phyloP scores from a whole-genome alignment of 2,113 vertebrate genomes.

The Galemys pyrenaicus region DNA sequence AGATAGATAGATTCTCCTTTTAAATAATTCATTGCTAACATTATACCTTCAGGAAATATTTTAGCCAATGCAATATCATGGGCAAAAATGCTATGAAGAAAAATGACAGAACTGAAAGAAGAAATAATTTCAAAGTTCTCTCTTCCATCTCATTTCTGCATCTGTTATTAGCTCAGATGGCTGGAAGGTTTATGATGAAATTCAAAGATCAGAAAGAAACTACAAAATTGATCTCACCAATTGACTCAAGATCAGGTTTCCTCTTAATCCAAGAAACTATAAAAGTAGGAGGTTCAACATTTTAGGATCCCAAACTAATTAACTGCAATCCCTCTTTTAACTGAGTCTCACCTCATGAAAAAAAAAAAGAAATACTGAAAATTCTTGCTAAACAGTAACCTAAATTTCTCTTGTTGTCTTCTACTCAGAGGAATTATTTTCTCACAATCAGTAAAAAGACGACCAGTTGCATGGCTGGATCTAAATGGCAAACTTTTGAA shows the following conservation, averaged over 20 bases:
- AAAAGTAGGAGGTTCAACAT: neutral
- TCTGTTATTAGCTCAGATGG: neutral
- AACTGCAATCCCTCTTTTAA: neutral
- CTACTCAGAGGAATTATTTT: neutral
- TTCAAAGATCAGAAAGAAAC: neutral
- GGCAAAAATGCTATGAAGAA: neutral
- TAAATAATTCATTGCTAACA: constrained; percentile 81
- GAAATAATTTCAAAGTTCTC: neutral
- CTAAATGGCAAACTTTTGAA: neutral
- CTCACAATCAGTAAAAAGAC: neutral
- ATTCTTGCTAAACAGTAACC: neutral
- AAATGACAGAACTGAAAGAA: constrained; percentile 46
- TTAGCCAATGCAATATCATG: neutral
- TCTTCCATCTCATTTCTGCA: neutral
- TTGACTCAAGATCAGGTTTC: neutral
- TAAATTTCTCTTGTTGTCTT: neutral
- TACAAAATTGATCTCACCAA: neutral
- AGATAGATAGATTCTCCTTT: no score
- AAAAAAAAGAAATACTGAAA: no score
- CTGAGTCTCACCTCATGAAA: neutral
- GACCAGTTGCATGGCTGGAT: neutral
- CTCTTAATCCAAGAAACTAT: neutral
- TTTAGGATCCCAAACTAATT: neutral
- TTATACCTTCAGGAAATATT: constrained; percentile 16
- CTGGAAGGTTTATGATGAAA: neutral